Base-by-base conservation (phyloP, 64 coral and sea anemone genomes). In the Porites australiensis region DNA sequence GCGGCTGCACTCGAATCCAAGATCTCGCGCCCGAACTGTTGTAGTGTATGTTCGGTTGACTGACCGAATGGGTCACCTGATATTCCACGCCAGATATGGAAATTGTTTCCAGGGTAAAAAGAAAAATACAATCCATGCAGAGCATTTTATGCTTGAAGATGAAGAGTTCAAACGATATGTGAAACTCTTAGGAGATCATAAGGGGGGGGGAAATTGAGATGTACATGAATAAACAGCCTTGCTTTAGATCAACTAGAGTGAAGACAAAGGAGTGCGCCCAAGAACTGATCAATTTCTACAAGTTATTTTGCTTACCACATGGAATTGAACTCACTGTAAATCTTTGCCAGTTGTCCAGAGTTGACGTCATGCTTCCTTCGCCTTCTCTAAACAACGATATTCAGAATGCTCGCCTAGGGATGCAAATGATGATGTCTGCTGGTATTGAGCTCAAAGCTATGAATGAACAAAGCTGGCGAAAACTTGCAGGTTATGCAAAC, bases 201-300 rank as follows among this genome's bases (percentile, higher is more conserved):
- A 27, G 4, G 81, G 81, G 51, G n/a, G 81, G 81, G 4, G 3
- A 51, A 48, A 84, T 84, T n/a, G 51, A 51, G 45, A 68, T 84
- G 61, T 84, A 68, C 44, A 84, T 84, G 81, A 84, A 84, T 45
- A 84, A 84, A 84, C 81, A 84, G 19, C 81, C 81, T 49, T 84
- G 81, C 46, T 84, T 8, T 13, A 19, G 15, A 10, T 84, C 81
- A 2, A 84, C 81, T 20, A 63, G 62, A 0, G 62, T 68, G 8
- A 84, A 84, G 3, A 8, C 53, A 23, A 84, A 84, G 18, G 81
- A 84, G 2, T 84, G 81, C 11, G 59, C 62, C 6, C 44, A 69
- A n/a, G 45, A 84, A 22, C 15, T 84, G 62, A 22, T 51, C 45
- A 21, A 84, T 52, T 84, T 84, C n/a, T 84, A 68, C 62, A 84